A percentile compares a stretch with the other conserved stretches of the same genome.
These are phyloP conservation scores for Zhuqinia jingwanae DNA, from an alignment of 2,888 invertebrate species.

Conservation along the genomic window DNA sequence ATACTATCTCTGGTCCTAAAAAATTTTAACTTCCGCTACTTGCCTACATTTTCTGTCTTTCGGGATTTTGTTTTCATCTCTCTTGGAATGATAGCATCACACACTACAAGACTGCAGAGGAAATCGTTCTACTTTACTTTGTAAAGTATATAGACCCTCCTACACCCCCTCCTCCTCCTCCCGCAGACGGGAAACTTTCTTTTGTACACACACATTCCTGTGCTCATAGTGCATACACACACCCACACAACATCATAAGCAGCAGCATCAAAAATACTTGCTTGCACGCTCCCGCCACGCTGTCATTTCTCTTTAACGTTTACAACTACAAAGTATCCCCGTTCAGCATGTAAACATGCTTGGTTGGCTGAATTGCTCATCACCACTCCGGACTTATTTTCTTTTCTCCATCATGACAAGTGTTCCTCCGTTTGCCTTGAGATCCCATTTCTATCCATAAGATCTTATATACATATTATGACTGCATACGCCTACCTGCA, in stretches of 20 bases:
- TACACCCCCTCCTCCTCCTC: conserved; percentile 29
- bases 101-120: neutral
- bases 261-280: neutral
- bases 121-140: neutral
- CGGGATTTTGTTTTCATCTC: neutral
- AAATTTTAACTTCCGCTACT: too few relatives aligned
- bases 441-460: neutral
- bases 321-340: neutral
- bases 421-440: conserved; percentile 10
- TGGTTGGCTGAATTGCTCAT: neutral
- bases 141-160: conserved; percentile 16
- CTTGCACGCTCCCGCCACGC: neutral
- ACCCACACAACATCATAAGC: neutral
- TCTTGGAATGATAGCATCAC: neutral
- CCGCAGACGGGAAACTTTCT: neutral
- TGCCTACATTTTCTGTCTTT: too few relatives aligned
- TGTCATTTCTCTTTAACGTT: neutral
- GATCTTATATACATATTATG: neutral
- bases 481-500: neutral
- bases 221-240: too few relatives aligned
- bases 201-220: neutral
- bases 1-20: too few relatives aligned
- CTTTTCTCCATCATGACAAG: conserved; percentile 30
- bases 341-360: conserved; percentile 31
- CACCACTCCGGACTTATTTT: neutral